These are phyloP conservation scores for Trilocha varians DNA, from an alignment of 2,888 invertebrate genomes.

Conservation along the genomic window DNA sequence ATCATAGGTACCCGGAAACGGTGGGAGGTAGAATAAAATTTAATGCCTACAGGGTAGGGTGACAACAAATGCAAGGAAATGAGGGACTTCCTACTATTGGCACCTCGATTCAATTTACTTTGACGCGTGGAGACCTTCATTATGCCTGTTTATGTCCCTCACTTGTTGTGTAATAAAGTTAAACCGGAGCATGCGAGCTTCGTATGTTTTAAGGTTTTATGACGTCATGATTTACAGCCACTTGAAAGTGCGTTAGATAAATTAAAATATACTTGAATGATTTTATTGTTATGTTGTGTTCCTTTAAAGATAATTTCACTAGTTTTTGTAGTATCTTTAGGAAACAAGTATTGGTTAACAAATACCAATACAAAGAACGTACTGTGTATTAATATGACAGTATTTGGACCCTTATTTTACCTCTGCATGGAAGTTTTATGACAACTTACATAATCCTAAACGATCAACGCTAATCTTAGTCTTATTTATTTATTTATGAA, in stretches of 20 bases:
- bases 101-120: constrained; percentile 61
- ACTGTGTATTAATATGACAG: no score
- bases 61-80: constrained; percentile 65
- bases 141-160: constrained; percentile 24
- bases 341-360: no score
- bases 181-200: not conserved
- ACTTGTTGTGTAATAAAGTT: constrained; percentile 1
- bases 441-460: no score
- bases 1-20: constrained; percentile 43
- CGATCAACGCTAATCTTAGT: no score
- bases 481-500: no score
- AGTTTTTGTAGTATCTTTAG: no score
- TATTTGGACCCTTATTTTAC: no score
- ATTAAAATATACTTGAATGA: not conserved
- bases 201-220: not conserved
- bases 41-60: constrained; percentile 45
- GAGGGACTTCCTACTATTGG: constrained; percentile 62
- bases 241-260: not conserved
- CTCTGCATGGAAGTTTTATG: no score
- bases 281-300: no score
- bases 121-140: constrained; percentile 25
- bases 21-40: constrained; percentile 49
- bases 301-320: not conserved
- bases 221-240: not conserved
- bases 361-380: no score